These are phyloP conservation scores for Mactra quadrangularis DNA, from an alignment of 1,140 invertebrate genomes.

Conservation along the genomic window DNA sequence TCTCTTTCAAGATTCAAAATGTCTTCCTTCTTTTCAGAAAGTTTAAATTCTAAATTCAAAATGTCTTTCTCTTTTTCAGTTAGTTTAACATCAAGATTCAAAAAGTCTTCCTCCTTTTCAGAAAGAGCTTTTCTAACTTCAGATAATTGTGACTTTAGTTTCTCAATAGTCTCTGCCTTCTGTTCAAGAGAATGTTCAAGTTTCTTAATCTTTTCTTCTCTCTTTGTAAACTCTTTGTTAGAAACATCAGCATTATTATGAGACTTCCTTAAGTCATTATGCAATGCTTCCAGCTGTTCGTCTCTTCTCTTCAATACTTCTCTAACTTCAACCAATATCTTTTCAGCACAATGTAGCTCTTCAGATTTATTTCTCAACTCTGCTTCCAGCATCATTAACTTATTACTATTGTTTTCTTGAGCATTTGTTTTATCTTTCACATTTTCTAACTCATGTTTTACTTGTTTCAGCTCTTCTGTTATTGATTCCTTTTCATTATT, in stretches of 20 bases:
- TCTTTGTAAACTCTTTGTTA: conserved; percentile 16
- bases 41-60: background rate
- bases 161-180: background rate
- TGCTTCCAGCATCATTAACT: background rate
- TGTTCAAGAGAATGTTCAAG: background rate
- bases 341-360: conserved; percentile 21
- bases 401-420: background rate
- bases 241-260: conserved; percentile 2
- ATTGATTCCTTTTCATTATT: background rate
- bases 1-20: background rate
- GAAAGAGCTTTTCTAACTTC: background rate
- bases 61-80: background rate
- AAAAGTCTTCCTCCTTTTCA: background rate
- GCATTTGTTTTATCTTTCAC: background rate
- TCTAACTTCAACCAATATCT: conserved; percentile 29
- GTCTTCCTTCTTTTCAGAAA: conserved; percentile 3
- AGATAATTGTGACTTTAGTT: background rate
- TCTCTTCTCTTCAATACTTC: conserved; percentile 33
- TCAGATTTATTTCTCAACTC: conserved; percentile 13
- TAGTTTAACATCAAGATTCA: background rate
- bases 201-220: background rate
- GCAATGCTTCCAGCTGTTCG: conserved; percentile 23
- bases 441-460: background rate
- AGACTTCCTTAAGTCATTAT: conserved; percentile 24
- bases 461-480: background rate